A percentile compares a stretch with the other conserved stretches of the same genome.
phyloP scores from a whole-genome alignment of 2,888 invertebrate genomes.

The Eristalis arbustorum region DNA sequence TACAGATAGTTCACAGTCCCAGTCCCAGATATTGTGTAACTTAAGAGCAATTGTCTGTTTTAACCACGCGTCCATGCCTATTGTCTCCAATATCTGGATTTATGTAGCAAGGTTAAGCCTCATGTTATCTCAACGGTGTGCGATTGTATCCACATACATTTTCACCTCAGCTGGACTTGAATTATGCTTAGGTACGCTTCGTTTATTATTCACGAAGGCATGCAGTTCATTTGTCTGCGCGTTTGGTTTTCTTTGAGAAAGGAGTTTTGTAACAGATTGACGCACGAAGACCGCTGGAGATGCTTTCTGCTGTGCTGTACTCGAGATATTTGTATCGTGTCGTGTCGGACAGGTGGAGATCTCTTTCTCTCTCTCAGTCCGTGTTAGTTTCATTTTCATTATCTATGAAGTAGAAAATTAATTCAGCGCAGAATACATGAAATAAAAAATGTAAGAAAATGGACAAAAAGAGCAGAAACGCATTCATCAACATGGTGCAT shows the following conservation, averaged over 20 bases:
- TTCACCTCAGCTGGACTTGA: slow-evolving; percentile 58
- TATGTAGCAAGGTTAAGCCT: slow-evolving; percentile 69
- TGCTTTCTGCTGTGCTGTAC: slow-evolving; percentile 42
- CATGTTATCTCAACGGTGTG: slow-evolving; percentile 37
- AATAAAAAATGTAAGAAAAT: neutral
- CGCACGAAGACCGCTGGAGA: slow-evolving; percentile 9
- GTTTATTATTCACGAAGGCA: slow-evolving; percentile 29
- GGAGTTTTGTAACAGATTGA: slow-evolving; percentile 42
- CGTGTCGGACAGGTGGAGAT: slow-evolving; percentile 34
- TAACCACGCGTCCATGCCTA: slow-evolving; percentile 62
- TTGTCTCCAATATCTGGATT: slow-evolving; percentile 68
- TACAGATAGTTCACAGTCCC: slow-evolving; percentile 17
- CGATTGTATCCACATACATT: slow-evolving; percentile 26
- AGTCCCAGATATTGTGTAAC: slow-evolving; percentile 59
- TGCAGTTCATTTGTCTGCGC: slow-evolving; percentile 33
- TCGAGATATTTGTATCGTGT: slow-evolving; percentile 33
- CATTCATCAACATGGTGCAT: slow-evolving; percentile 1
- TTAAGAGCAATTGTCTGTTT: slow-evolving; percentile 66
- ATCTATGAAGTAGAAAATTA: slow-evolving; percentile 34
- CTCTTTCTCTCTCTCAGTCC: slow-evolving; percentile 3
- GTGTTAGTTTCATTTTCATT: slow-evolving; percentile 29
- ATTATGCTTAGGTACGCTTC: slow-evolving; percentile 52
- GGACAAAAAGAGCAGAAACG: neutral
- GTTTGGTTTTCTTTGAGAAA: slow-evolving; percentile 20
- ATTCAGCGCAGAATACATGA: slow-evolving; percentile 8